Evolutionary conservation across 2,113 vertebrate species (phyloP).

Genomic region (Casuarius casuarius): DNA sequence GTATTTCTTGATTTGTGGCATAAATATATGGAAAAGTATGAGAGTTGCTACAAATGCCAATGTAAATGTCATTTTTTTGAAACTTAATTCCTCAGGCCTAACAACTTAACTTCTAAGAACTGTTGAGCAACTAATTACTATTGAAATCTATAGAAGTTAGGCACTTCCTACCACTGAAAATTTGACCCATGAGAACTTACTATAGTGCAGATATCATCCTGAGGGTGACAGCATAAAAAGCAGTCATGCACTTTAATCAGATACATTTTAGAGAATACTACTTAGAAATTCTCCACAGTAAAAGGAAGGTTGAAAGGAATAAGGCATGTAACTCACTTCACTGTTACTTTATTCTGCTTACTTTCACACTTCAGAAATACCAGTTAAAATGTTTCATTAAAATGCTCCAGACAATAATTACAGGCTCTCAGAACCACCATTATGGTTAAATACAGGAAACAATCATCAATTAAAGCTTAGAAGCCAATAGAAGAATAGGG

Average conservation of each 20-base stretch:
- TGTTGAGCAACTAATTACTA: neutral
- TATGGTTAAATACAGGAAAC: neutral
- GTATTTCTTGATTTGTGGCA: neutral
- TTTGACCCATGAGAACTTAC: neutral
- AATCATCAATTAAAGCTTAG: neutral
- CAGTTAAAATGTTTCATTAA: neutral
- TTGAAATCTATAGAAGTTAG: neutral
- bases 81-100: neutral
- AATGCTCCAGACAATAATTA: neutral
- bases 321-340: neutral
- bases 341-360: constrained; percentile 29
- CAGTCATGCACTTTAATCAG: neutral
- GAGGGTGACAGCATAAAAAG: neutral
- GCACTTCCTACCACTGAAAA: neutral
- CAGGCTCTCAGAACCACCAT: neutral
- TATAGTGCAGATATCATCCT: neutral
- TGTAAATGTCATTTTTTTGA: neutral
- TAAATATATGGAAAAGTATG: neutral
- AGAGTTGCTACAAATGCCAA: neutral
- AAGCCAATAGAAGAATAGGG: constrained; percentile 2
- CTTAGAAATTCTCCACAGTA: neutral
- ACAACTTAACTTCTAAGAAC: neutral
- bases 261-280: neutral
- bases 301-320: neutral
- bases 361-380: constrained; percentile 6